These are phyloP conservation scores for Poeciliopsis paucimaculata DNA, from an alignment of 2,797 vertebrate genomes.

Conservation along the genomic window DNA sequence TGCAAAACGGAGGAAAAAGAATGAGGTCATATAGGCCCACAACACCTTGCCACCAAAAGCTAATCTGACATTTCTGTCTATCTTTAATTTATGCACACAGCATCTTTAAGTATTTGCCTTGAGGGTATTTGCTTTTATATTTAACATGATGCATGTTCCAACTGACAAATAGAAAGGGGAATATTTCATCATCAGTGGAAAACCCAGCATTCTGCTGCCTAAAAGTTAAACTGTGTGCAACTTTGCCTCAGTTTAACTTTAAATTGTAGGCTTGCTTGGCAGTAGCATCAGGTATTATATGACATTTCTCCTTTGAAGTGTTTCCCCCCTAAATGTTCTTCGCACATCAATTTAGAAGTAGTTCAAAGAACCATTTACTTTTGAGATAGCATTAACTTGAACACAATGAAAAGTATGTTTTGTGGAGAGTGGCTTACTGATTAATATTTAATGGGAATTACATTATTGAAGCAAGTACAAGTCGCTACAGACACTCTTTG, in stretches of 20 bases:
- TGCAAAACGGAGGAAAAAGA: not conserved
- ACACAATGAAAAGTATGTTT: conserved; percentile 51
- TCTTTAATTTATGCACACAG: not conserved
- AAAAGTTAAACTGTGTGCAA: conserved; percentile 10
- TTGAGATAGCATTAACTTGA: conserved; percentile 32
- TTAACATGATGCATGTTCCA: not conserved
- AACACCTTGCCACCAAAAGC: not conserved
- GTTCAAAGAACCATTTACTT: conserved; percentile 39
- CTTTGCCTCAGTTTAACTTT: conserved; percentile 8
- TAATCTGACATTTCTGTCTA: not conserved
- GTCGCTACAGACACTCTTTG: conserved; percentile 27
- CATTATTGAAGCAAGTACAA: conserved; percentile 37
- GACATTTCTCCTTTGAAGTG: conserved; percentile 49
- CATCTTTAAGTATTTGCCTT: not conserved
- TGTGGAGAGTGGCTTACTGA: conserved; percentile 50
- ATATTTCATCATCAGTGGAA: conserved; percentile 5
- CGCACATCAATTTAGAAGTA: conserved; percentile 31
- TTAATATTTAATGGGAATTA: conserved; percentile 62
- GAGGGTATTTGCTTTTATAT: not conserved
- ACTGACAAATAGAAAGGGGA: not conserved
- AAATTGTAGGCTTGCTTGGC: conserved; percentile 21
- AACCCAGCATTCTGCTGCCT: conserved; percentile 9
- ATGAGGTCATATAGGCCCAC: not conserved
- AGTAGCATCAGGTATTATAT: conserved; percentile 32
- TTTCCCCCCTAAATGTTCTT: conserved; percentile 13